Base-by-base conservation (phyloP, 2,797 vertebrate species). In the Oreochromis mossambicus region DNA sequence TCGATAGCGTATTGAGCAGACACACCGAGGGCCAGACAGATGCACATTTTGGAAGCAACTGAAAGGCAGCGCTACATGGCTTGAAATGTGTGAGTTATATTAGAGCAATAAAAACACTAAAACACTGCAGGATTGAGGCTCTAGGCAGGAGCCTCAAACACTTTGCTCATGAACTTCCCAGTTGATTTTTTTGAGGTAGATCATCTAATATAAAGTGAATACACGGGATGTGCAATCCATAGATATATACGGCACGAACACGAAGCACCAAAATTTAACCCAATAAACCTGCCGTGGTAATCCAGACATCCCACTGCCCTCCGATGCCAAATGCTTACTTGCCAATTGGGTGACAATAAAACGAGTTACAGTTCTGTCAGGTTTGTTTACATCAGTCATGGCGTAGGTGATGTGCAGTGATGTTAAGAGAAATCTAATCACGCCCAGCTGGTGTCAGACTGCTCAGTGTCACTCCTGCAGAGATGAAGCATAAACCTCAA, bases 1-100 rank as follows among this genome's bases (percentile, higher is more conserved):
- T 97, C 97, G 95, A 98, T 98, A 97, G 94, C 87, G 92, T 94
- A 94, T 95, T 87, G 94, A 95, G 94, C 93, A 87, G 91, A 88
- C 91, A 75, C 87, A 86, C 86, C 36, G 80, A 88, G 88, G 92
- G 85, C 89, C 91, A 93, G 89, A 91, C 79, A 87, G 92, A 93
- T 90, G 90, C 92, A 84, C 85, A 91, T 90, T 94, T 93, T 92
- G 87, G 88, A 92, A 89, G 84, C 81, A 80, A 86, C 70, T 87
- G 88, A 92, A 87, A 89, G 63, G 82, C 78, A 91, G 89, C 81
- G 86, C 86, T 88, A 86, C 84, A 89, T 78, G 56, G 85, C 77
- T 82, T 89, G 83, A 93, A 92, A 93, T 89, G 89, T 83, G 52
- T 83, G 85, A 19, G 80, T 61, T 82, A 81, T 77, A 88, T 92